Base-by-base conservation (phyloP, 2,888 invertebrate species). In the Oligia strigilis region DNA sequence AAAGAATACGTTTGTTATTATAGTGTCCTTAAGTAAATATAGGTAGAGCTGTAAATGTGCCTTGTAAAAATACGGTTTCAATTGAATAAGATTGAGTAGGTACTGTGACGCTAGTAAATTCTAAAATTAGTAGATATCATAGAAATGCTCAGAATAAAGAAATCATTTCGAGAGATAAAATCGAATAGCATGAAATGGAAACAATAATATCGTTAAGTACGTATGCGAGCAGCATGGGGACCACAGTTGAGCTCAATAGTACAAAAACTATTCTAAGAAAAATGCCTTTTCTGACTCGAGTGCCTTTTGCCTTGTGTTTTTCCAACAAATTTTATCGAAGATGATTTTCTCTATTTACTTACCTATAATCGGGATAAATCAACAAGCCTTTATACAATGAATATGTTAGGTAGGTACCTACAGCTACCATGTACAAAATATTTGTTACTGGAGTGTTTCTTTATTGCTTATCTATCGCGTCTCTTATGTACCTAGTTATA, bases 161-260 rank as follows among this genome's bases (percentile, higher is more conserved):
- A 83, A 87, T 77, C 58, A 69, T 84, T 81, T 81, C 72, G 73
- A 64, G 55, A 77, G 78, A 75, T 76, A 74, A 77, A 72, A 80
- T 72, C 62, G 71, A 72, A 67, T 76, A 83, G 66, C 52, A 64
- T 82, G 69, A 69, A 72, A 81, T 79, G 72, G 76, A 75, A 78
- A 79, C 78, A 85, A 83, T 85, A 71, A 89, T 87, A 88, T 79
- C 72, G 78, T 72, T 87, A 88, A 83, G 88, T 87, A 77, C 74
- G 77, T 84, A 88, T 86, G 88, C 86, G 83, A 88, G 91, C 91
- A 90, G 89, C 87, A 91, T 86, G 84, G 93, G 93, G 93, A 93
- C 93, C 93, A 93, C 88, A 87, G 85, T 87, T 81, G 86, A 92
- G 90, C 91, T 92, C 92, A 92, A 87, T 88, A 88, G 86, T 89